These are phyloP conservation scores for Brachyptera putata DNA, from an alignment of 2,888 invertebrate species.

Conservation along the genomic window DNA sequence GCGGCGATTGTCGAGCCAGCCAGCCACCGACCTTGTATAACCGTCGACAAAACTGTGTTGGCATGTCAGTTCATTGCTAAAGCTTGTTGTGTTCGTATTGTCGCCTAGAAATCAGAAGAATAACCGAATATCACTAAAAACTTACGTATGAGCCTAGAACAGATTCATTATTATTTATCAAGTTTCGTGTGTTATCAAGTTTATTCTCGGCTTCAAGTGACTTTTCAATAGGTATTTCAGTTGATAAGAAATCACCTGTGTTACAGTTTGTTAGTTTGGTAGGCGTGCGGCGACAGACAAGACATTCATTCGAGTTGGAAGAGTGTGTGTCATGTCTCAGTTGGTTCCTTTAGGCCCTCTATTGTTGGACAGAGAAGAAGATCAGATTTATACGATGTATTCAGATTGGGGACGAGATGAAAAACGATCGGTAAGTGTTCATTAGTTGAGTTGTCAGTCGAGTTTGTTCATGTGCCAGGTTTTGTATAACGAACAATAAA, in stretches of 20 bases:
- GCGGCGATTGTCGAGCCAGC: background rate
- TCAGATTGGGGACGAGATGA: slow-evolving; percentile 26
- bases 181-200: too few relatives aligned
- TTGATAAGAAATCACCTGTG: too few relatives aligned
- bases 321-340: slow-evolving; percentile 32
- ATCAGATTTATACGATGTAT: slow-evolving; percentile 22
- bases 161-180: background rate
- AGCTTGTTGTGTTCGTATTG: background rate
- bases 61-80: background rate
- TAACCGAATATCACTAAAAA: background rate
- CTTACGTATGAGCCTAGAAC: background rate
- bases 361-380: slow-evolving; percentile 28
- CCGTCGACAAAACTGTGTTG: background rate
- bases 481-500: too few relatives aligned
- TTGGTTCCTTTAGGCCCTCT: slow-evolving; percentile 29
- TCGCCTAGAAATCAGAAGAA: background rate
- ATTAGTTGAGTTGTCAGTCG: too few relatives aligned
- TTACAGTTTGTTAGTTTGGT: too few relatives aligned
- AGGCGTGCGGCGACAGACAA: too few relatives aligned
- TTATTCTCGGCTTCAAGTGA: too few relatives aligned
- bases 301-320: too few relatives aligned
- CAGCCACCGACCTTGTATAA: slow-evolving; percentile 12
- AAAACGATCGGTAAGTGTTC: slow-evolving; percentile 7
- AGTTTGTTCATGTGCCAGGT: too few relatives aligned
- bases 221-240: too few relatives aligned